Percentiles rank a stretch among this genome's conserved stretches.
Evolutionary conservation across 2,888 invertebrate genomes (phyloP).

Genomic region (Drosophila subquinaria): DNA sequence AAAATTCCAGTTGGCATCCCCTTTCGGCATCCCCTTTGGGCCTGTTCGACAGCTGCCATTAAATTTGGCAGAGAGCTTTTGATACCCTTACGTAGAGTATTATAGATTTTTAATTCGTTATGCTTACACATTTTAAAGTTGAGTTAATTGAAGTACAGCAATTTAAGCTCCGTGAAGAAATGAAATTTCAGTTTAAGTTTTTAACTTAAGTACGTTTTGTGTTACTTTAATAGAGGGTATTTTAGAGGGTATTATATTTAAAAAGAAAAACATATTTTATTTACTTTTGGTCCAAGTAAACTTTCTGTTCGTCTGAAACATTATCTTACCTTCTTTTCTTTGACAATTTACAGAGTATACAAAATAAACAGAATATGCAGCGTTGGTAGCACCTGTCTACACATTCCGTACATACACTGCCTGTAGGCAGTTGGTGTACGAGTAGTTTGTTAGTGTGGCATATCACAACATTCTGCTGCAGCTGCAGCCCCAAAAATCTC

Average conservation of each 20-base stretch:
- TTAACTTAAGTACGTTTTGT: background rate
- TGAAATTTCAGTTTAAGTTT: background rate
- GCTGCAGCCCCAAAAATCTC: slow-evolving; percentile 39
- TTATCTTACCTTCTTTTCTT: background rate
- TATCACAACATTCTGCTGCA: slow-evolving; percentile 26
- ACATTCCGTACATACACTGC: slow-evolving; percentile 5
- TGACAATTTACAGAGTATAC: background rate
- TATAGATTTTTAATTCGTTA: background rate
- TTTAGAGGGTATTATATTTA: background rate
- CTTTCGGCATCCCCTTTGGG: slow-evolving; percentile 10
- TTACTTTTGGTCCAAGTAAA: background rate
- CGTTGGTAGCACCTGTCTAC: slow-evolving; percentile 29
- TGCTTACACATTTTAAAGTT: background rate
- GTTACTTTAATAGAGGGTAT: background rate
- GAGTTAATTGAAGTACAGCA: background rate
- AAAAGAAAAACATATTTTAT: background rate
- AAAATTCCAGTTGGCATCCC: slow-evolving; percentile 12
- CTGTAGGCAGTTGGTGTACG: slow-evolving; percentile 7
- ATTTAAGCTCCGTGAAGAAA: background rate
- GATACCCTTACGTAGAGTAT: background rate
- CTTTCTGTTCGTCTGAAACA: background rate
- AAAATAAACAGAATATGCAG: slow-evolving; percentile 22
- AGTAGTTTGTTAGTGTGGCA: slow-evolving; percentile 22
- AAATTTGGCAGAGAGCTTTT: slow-evolving; percentile 10
- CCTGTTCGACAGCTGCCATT: slow-evolving; percentile 6